Conservation (phyloP, 1,140 invertebrate species). For the Aphis gossypii region DNA sequence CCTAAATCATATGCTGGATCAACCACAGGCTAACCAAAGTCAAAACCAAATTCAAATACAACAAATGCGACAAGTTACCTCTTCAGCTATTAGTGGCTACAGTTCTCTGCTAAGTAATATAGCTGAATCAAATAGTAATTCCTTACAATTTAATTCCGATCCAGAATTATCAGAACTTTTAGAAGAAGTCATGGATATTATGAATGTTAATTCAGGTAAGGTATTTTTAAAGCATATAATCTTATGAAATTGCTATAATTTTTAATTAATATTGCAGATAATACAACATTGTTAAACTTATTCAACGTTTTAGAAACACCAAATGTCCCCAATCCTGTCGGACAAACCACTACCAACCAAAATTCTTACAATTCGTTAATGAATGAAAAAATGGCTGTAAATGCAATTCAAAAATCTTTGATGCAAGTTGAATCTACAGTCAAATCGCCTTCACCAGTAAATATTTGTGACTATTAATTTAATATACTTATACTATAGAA, state of each 20-base stretch:
- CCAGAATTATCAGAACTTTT: constrained; percentile 46
- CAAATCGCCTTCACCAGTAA: constrained; percentile 71
- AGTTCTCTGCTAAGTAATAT: background rate
- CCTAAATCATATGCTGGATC: constrained; percentile 33
- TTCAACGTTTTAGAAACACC: constrained; percentile 40
- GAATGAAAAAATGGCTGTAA: constrained; percentile 82
- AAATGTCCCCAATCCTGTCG: constrained; percentile 18
- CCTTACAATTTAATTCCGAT: constrained; percentile 29
- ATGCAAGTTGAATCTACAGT: constrained; percentile 80
- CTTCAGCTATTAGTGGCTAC: background rate
- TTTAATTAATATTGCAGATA: constrained; percentile 22
- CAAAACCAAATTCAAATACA: background rate
- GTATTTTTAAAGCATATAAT: background rate
- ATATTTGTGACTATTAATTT: background rate
- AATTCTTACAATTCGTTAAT: constrained; percentile 53
- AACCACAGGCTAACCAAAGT: background rate
- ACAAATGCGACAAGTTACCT: constrained; percentile 37
- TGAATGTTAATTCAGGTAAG: constrained; percentile 32
- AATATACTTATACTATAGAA: background rate
- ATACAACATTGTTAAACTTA: constrained; percentile 40
- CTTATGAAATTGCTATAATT: background rate
- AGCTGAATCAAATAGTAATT: constrained; percentile 10
- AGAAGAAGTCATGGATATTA: constrained; percentile 52
- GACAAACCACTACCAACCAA: background rate
- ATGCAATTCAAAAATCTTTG: constrained; percentile 86